Evolutionary conservation across 2,113 vertebrate genomes (phyloP).

Genomic region (Atractosteus spatula): DNA sequence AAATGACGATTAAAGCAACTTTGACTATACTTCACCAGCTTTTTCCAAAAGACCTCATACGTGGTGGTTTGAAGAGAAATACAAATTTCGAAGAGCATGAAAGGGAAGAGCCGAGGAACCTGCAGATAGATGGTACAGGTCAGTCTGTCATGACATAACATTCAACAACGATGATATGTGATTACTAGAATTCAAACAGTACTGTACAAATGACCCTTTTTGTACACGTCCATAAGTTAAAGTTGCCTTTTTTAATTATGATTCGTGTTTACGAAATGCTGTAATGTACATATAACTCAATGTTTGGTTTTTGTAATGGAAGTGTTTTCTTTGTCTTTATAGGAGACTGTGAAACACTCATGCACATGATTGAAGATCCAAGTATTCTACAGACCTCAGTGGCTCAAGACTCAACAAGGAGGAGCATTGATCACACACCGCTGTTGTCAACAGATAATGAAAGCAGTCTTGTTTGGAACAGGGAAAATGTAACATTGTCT

Average conservation of each 20-base stretch:
- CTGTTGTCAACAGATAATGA: not conserved
- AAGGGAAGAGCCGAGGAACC: slow-evolving; percentile 10
- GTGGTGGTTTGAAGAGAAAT: slow-evolving; percentile 8
- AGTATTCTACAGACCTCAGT: not conserved
- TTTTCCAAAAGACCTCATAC: slow-evolving; percentile 42
- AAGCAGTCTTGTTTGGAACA: not conserved
- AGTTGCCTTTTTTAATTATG: too few species aligned
- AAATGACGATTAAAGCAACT: not conserved
- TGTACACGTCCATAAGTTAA: not conserved
- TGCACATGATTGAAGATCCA: not conserved
- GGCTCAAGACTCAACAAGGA: not conserved
- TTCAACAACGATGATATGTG: not conserved
- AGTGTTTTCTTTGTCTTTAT: not conserved
- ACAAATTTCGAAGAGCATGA: not conserved
- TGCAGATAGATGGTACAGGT: not conserved
- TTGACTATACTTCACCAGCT: slow-evolving; percentile 39
- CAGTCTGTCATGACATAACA: not conserved
- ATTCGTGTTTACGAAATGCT: too few species aligned
- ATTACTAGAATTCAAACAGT: not conserved
- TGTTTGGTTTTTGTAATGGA: too few species aligned
- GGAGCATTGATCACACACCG: not conserved
- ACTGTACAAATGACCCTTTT: not conserved
- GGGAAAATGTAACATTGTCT: not conserved
- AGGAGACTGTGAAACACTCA: slow-evolving; percentile 2
- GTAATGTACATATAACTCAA: too few species aligned